Evolutionary conservation across 2,113 vertebrate species (phyloP), one percentile per base, ranked within the genome.

Genomic region (Scortum barcoo): DNA sequence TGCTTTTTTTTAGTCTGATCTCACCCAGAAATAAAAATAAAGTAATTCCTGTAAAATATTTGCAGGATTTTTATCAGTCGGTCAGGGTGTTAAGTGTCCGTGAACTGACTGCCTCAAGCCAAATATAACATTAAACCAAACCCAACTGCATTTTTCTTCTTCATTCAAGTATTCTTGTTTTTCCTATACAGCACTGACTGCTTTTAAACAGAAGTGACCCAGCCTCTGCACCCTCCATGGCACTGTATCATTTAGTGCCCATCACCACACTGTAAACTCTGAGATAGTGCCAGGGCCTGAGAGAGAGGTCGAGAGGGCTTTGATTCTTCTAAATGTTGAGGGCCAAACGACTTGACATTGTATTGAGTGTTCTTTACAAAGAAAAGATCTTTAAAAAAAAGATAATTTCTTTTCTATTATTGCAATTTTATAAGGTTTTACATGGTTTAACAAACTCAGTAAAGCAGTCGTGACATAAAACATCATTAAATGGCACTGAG

Each of bases 131-230:
- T 1, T n/a, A 62, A 20, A 44, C 36, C 42, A 33, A 62, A 20
- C 33, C 36, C 42, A 33, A 50, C 30, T 36, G 7, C 11, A 10
- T 70, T 44, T 24, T 36, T n/a, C n/a, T n/a, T n/a, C n/a, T n/a
- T n/a, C n/a, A n/a, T n/a, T 62, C 7, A 76, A 28, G 4, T 22
- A 42, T 19, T 57, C 1, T 24, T 26, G 38, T 26, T 48, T 57
- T 75, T 42, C 17, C 28, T 63, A 42, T 63, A 80, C 51, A 53
- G 26, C 17, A 72, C 28, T 60, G 28, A 70, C 68, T 42, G 63
- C 13, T 76, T 83, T 67, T 60, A 17, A 48, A 28, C 7, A 38
- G 20, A 56, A 63, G 42, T 73, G 28, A 72, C 38, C 40, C 51
- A 58, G 42, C 28, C 56, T 20, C 65, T 24, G 28, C 30, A 42